Evolutionary conservation across 2,797 vertebrate species (phyloP).

Genomic region (Pyrocephalus nanus): DNA sequence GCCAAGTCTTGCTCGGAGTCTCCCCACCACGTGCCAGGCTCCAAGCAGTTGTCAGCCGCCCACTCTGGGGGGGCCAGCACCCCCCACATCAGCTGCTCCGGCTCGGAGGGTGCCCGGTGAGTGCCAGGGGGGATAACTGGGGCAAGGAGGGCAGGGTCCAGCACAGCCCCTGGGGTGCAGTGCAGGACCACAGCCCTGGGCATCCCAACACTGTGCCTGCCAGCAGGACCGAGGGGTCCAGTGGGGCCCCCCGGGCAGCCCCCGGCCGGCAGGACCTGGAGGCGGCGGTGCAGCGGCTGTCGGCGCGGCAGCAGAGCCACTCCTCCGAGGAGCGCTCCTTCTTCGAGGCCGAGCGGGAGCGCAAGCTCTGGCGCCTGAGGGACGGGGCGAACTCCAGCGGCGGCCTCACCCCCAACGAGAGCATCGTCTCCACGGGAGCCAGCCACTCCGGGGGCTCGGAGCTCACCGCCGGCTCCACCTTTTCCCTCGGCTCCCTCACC

Average conservation of each 20-base stretch:
- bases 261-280: constrained; percentile 84
- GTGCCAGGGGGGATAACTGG: not conserved
- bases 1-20: constrained; percentile 80
- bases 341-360: constrained; percentile 83
- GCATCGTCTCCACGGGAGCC: constrained; percentile 82
- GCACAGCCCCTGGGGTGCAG: rapidly evolving
- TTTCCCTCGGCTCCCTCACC: constrained; percentile 81
- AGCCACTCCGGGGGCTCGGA: constrained; percentile 84
- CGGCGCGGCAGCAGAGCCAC: constrained; percentile 81
- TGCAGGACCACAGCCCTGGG: rapidly evolving
- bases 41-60: constrained; percentile 55
- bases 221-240: not conserved
- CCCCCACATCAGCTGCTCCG: constrained; percentile 76
- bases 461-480: constrained; percentile 78
- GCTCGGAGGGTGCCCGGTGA: constrained; percentile 73
- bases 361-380: constrained; percentile 76
- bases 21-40: constrained; percentile 71
- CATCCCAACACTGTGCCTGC: not conserved
- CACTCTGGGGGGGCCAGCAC: constrained; percentile 74
- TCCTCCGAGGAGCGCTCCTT: constrained; percentile 80
- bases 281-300: constrained; percentile 81
- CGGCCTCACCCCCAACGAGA: constrained; percentile 84
- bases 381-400: constrained; percentile 78
- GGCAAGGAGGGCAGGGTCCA: not conserved
- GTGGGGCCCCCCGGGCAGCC: constrained; percentile 38